These are phyloP conservation scores for Blennius ocellaris DNA, from an alignment of 2,113 vertebrate species.

Conservation along the genomic window DNA sequence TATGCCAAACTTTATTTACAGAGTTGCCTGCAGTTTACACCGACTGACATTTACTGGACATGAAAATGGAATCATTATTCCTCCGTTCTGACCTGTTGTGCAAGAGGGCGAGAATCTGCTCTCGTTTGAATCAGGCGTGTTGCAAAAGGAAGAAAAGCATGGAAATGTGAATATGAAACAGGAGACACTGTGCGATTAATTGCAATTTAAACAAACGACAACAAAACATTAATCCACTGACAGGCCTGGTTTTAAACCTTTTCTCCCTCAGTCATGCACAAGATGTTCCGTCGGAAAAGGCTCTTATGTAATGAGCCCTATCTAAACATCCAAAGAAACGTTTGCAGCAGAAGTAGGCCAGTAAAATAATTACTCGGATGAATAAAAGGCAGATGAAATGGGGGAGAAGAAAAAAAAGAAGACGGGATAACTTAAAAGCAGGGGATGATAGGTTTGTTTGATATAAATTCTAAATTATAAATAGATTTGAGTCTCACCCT, in stretches of 20 bases:
- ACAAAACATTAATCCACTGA: too few species aligned
- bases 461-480: constrained; percentile 62
- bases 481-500: constrained; percentile 43
- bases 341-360: constrained; percentile 65
- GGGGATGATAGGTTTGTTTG: constrained; percentile 61
- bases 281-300: constrained; percentile 43
- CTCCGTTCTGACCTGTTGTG: too few species aligned
- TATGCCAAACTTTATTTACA: too few species aligned
- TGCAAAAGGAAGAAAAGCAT: too few species aligned
- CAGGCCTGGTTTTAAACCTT: constrained; percentile 28
- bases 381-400: constrained; percentile 46
- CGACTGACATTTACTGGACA: too few species aligned
- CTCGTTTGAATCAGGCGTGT: too few species aligned
- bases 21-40: too few species aligned
- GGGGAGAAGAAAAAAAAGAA: constrained; percentile 1
- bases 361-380: constrained; percentile 74
- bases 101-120: too few species aligned
- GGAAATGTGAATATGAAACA: too few species aligned
- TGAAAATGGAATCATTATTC: too few species aligned
- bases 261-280: constrained; percentile 41
- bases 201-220: too few species aligned
- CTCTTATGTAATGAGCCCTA: constrained; percentile 61
- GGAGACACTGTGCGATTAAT: too few species aligned
- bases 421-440: constrained; percentile 39
- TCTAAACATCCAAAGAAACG: constrained; percentile 69